These are phyloP conservation scores for Copidosoma aretas DNA, from an alignment of 2,888 invertebrate species.

Conservation along the genomic window DNA sequence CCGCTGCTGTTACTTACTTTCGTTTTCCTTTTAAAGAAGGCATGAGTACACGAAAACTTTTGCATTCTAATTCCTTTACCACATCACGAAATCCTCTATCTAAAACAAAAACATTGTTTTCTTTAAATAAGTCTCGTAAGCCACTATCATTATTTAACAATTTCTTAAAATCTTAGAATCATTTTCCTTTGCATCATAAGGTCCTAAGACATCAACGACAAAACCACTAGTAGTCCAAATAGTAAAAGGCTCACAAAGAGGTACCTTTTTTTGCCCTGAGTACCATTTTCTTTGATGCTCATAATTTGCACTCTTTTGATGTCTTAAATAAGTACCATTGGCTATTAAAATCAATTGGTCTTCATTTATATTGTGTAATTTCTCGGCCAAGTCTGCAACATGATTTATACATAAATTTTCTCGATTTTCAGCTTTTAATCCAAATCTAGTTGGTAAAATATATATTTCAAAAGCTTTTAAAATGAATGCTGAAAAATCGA, in stretches of 20 bases:
- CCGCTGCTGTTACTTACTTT: too few species aligned
- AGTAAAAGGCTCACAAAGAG: slow-evolving; percentile 25
- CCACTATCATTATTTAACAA: slow-evolving; percentile 15
- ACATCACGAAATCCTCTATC: slow-evolving; percentile 41
- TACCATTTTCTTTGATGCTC: slow-evolving; percentile 30
- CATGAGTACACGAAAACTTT: slow-evolving; percentile 43
- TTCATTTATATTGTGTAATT: slow-evolving; percentile 1
- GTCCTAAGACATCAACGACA: slow-evolving; percentile 37
- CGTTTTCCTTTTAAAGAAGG: slow-evolving; percentile 41
- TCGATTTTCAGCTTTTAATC: too few species aligned
- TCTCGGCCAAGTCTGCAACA: background rate
- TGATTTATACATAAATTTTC: background rate
- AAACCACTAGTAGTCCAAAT: slow-evolving; percentile 26
- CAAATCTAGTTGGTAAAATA: too few species aligned
- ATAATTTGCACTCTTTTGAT: slow-evolving; percentile 35
- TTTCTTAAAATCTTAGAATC: slow-evolving; percentile 42
- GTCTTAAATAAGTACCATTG: slow-evolving; percentile 34
- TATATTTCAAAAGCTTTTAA: too few species aligned
- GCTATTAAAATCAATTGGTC: slow-evolving; percentile 25
- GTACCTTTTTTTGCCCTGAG: slow-evolving; percentile 28
- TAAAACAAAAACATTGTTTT: slow-evolving; percentile 43
- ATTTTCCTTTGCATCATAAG: slow-evolving; percentile 33
- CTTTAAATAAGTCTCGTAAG: slow-evolving; percentile 31
- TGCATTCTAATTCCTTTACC: slow-evolving; percentile 17
- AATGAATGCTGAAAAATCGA: too few species aligned